Evolutionary conservation across 2,113 vertebrate species (phyloP).

Genomic region (Scalopus aquaticus): DNA sequence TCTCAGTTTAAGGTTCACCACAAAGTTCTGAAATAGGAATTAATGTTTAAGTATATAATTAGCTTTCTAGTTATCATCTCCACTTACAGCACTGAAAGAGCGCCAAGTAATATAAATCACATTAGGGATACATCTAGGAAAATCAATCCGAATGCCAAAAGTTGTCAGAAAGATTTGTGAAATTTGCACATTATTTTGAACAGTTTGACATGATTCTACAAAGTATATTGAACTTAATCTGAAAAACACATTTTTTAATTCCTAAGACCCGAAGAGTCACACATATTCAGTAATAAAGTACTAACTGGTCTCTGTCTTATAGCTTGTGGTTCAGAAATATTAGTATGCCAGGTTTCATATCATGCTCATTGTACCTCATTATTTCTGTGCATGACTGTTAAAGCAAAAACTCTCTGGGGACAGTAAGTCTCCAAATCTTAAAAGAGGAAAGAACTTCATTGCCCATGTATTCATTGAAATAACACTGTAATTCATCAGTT

Average conservation of each 20-base stretch:
- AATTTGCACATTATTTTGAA: neutral
- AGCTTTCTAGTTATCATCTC: conserved; percentile 49
- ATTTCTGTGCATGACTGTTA: neutral
- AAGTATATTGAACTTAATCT: too few relatives aligned
- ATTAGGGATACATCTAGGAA: conserved; percentile 33
- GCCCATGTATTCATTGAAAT: neutral
- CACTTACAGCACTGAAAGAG: conserved; percentile 32
- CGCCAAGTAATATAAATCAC: neutral
- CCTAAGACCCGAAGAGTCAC: neutral
- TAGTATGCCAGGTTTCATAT: neutral
- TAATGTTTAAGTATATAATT: conserved; percentile 7
- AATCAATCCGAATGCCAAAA: neutral
- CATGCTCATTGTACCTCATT: neutral
- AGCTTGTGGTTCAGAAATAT: neutral
- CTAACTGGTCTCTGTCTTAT: neutral
- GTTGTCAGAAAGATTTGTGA: conserved; percentile 3
- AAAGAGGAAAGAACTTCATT: neutral
- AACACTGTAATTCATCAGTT: neutral
- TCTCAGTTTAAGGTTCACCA: conserved; percentile 66
- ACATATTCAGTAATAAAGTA: fast-evolving
- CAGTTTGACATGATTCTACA: too few relatives aligned
- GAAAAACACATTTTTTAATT: neutral
- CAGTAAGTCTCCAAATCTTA: neutral
- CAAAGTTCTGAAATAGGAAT: conserved; percentile 38
- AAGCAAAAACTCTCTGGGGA: neutral